A percentile compares a stretch with the other conserved stretches of the same genome.
Evolutionary conservation across 2,888 invertebrate species (phyloP).

Genomic region (Portevinia maculata): DNA sequence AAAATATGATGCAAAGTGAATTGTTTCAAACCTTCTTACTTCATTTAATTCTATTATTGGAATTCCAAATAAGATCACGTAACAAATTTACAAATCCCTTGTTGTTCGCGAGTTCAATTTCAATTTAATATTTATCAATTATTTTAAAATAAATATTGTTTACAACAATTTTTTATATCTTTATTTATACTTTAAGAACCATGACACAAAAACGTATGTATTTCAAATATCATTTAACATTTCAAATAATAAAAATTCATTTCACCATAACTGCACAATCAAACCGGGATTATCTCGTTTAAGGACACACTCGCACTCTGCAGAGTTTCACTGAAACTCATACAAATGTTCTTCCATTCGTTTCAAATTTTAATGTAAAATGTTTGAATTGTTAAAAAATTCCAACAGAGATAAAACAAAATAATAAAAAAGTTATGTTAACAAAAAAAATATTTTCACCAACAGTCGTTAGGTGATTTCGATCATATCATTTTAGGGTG

Average conservation of each 20-base stretch:
- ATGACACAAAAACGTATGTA: too few species aligned
- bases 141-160: too few species aligned
- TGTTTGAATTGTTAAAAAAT: background rate
- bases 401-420: background rate
- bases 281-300: conserved; percentile 15
- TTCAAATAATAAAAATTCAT: background rate
- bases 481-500: conserved; percentile 4
- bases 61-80: too few species aligned
- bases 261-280: conserved; percentile 1
- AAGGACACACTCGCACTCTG: conserved; percentile 3
- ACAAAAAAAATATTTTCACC: background rate
- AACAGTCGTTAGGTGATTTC: conserved; percentile 9
- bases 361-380: conserved; percentile 14
- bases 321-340: background rate
- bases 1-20: too few species aligned
- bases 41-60: too few species aligned
- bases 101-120: too few species aligned
- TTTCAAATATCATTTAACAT: background rate
- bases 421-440: background rate
- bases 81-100: too few species aligned
- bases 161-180: too few species aligned
- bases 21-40: too few species aligned
- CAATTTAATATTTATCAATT: too few species aligned
- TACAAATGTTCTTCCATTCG: background rate
- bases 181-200: too few species aligned